These are phyloP conservation scores for Drosophila mauritiana DNA, from an alignment of 1,140 invertebrate species.

Conservation along the genomic window DNA sequence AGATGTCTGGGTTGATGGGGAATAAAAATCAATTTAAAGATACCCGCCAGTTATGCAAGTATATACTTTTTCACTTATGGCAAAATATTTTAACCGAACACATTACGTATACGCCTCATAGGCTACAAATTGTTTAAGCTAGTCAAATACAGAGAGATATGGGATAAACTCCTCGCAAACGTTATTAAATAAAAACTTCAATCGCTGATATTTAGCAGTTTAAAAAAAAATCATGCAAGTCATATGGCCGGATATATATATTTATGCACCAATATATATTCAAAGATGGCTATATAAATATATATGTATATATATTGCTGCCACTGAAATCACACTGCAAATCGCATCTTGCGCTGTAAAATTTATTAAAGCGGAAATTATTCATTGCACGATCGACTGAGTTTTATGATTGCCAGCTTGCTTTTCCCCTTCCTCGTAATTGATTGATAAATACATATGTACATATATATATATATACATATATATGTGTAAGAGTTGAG, in stretches of 20 bases:
- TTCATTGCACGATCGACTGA: conserved; percentile 83
- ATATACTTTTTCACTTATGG: neutral
- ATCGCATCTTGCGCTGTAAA: conserved; percentile 81
- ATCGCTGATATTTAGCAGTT: neutral
- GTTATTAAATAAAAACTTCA: neutral
- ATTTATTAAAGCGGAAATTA: conserved; percentile 84
- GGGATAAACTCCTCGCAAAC: neutral
- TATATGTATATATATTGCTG: neutral
- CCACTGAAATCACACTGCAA: conserved; percentile 63
- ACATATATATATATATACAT: neutral
- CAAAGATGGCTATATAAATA: neutral
- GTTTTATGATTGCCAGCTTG: conserved; percentile 72
- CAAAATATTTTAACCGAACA: neutral
- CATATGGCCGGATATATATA: neutral
- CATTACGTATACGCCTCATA: no score
- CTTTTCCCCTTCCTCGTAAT: conserved; percentile 9
- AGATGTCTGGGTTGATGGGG: neutral
- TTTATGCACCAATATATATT: conserved; percentile 7
- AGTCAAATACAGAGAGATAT: no score
- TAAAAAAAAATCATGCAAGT: neutral
- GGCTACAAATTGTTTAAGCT: no score
- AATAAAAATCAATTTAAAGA: neutral
- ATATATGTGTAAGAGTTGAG: neutral
- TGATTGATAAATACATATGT: conserved; percentile 29
- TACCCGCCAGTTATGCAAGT: neutral